Conservation (phyloP, 2,888 invertebrate genomes). For the Apantesis nais region DNA sequence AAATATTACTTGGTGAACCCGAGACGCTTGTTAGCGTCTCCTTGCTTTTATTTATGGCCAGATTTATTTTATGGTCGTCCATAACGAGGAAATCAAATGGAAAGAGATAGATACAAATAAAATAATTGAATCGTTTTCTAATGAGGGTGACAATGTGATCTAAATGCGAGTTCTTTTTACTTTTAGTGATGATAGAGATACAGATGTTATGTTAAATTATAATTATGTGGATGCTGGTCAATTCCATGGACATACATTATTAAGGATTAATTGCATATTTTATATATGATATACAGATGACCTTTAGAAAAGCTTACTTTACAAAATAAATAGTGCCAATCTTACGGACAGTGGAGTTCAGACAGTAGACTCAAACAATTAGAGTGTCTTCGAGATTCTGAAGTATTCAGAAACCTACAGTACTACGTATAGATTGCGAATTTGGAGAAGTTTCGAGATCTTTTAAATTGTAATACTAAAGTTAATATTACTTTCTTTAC, state of each 20-base stretch:
- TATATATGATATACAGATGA: neutral
- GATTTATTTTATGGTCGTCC: conserved; percentile 84
- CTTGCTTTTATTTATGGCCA: conserved; percentile 83
- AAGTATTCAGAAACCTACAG: neutral
- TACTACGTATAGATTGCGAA: conserved; percentile 11
- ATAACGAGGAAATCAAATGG: conserved; percentile 69
- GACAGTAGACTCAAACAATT: neutral
- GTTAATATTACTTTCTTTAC: neutral
- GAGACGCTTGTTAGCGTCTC: conserved; percentile 85
- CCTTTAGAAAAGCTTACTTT: too few relatives aligned
- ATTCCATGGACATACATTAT: neutral
- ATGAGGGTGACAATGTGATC: conserved; percentile 26
- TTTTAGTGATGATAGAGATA: neutral
- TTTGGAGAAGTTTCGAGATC: neutral
- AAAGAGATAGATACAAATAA: conserved; percentile 60
- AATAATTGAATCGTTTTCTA: conserved; percentile 61
- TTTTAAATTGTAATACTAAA: neutral
- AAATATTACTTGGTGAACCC: conserved; percentile 84
- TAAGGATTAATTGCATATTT: neutral
- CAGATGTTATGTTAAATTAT: neutral
- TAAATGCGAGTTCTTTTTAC: conserved; percentile 12
- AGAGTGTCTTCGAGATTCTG: neutral
- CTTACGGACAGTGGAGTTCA: neutral
- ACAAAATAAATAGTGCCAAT: neutral
- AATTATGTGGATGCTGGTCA: neutral